Percentiles rank a stretch among this genome's conserved stretches.
Conservation (phyloP, 2,888 invertebrate species). For the Punctoribates punctum region DNA sequence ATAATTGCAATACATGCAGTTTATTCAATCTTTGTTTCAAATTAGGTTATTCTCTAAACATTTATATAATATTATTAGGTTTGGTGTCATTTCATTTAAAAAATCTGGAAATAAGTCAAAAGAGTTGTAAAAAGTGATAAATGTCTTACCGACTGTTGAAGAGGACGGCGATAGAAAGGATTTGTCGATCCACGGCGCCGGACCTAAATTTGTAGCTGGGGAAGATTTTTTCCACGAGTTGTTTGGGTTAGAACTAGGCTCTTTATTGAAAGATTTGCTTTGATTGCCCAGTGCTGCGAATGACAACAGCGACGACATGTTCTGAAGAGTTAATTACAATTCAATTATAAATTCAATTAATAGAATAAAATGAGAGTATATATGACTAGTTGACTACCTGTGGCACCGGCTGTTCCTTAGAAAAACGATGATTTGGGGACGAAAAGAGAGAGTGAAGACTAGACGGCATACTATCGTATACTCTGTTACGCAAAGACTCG, state of each 20-base stretch:
- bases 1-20: too few species aligned
- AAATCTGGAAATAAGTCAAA: too few species aligned
- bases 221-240: slow-evolving; percentile 43
- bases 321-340: slow-evolving; percentile 19
- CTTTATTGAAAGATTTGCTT: background rate
- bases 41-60: too few species aligned
- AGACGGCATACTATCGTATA: slow-evolving; percentile 24
- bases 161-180: slow-evolving; percentile 35
- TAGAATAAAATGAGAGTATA: background rate
- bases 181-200: slow-evolving; percentile 45
- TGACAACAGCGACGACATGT: slow-evolving; percentile 46
- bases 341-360: background rate
- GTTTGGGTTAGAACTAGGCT: background rate
- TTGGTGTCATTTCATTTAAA: too few species aligned
- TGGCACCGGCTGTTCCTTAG: slow-evolving; percentile 10
- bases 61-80: too few species aligned
- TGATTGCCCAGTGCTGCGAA: slow-evolving; percentile 44
- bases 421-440: slow-evolving; percentile 16
- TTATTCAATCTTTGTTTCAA: too few species aligned
- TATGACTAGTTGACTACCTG: background rate
- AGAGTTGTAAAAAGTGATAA: too few species aligned
- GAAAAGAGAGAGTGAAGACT: slow-evolving; percentile 22
- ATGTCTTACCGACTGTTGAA: background rate
- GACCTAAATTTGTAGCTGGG: slow-evolving; percentile 31
- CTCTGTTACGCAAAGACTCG: slow-evolving; percentile 10